phyloP scores from a whole-genome alignment of 2,797 vertebrate species.

The Decapterus maruadsi region DNA sequence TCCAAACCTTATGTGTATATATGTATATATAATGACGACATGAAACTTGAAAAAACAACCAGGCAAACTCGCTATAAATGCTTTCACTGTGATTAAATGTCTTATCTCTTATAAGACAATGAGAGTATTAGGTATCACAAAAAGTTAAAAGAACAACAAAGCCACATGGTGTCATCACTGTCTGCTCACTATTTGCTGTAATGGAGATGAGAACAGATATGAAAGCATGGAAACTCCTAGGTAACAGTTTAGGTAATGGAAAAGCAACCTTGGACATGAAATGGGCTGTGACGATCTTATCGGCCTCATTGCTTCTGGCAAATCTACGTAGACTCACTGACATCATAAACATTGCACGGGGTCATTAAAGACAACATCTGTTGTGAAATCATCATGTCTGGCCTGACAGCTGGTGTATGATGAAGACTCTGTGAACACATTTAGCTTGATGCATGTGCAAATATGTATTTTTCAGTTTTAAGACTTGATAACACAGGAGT shows the following conservation, averaged over 20 bases:
- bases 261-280: slow-evolving; percentile 49
- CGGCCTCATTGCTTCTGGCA: slow-evolving; percentile 46
- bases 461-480: neutral
- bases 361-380: slow-evolving; percentile 61
- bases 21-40: too few species aligned
- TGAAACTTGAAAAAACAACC: too few species aligned
- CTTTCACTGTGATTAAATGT: neutral
- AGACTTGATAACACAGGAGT: neutral
- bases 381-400: slow-evolving; percentile 26
- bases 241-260: slow-evolving; percentile 46
- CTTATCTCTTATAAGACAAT: neutral
- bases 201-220: slow-evolving; percentile 25
- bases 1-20: too few species aligned
- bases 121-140: neutral
- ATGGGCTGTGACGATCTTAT: slow-evolving; percentile 35
- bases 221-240: slow-evolving; percentile 27
- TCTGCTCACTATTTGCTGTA: slow-evolving; percentile 12
- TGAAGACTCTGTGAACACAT: slow-evolving; percentile 36
- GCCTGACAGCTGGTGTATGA: slow-evolving; percentile 50
- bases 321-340: slow-evolving; percentile 28
- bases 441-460: slow-evolving; percentile 19
- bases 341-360: slow-evolving; percentile 51
- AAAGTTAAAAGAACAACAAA: neutral
- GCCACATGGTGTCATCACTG: neutral
- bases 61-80: too few species aligned